These are phyloP conservation scores for Calcarius lapponicus DNA, from an alignment of 2,797 vertebrate species.

Conservation along the genomic window DNA sequence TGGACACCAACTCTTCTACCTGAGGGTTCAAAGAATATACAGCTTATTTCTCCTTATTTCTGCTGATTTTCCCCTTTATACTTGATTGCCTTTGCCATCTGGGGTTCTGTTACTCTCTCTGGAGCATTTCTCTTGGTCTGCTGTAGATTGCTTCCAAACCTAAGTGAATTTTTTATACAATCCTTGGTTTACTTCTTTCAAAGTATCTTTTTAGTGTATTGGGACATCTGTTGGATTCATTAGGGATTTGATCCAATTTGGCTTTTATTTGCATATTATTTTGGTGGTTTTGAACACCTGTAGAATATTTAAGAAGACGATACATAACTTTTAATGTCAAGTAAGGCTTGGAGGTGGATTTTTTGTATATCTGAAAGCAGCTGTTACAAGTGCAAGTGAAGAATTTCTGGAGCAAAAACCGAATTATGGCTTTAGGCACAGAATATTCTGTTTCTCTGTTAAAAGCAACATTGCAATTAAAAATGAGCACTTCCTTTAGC, in stretches of 20 bases:
- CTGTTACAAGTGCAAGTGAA: background rate
- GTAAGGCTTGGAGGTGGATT: background rate
- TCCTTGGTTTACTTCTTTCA: background rate
- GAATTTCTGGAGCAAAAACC: background rate
- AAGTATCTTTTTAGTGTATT: background rate
- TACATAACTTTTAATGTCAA: background rate
- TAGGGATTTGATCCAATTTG: background rate
- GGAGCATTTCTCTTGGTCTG: background rate
- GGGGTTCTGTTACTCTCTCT: background rate
- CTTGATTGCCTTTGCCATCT: background rate
- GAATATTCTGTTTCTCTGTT: background rate
- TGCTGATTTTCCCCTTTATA: background rate
- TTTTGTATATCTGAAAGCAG: background rate
- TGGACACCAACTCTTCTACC: background rate
- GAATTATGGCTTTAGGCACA: background rate
- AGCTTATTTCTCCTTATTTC: background rate
- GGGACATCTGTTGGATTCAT: background rate
- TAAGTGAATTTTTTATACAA: background rate
- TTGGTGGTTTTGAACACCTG: background rate
- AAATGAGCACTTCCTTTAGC: background rate
- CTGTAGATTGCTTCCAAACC: background rate
- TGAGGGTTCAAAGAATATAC: background rate
- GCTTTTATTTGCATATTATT: background rate
- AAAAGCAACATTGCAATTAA: background rate
- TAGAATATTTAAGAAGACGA: background rate